Evolutionary conservation across 2,113 vertebrate species (phyloP), one percentile per base, ranked within the genome.

Genomic region (Forbesichthys papilliferus): DNA sequence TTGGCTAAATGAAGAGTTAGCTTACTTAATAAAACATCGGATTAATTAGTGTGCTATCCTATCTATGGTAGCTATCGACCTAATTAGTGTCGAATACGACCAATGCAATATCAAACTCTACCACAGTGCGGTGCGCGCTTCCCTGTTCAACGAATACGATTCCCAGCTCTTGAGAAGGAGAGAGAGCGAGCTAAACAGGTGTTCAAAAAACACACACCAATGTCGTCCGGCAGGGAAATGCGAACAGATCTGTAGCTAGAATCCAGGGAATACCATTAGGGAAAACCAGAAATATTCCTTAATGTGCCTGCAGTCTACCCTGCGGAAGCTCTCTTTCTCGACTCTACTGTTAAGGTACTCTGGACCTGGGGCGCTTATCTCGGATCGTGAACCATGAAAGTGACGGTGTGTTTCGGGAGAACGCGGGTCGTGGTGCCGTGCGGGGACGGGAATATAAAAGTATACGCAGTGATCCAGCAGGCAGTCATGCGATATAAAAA

Each of bases 371-470:
- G 3, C 27, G n/a, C 20, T 9, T 34, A 66, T 46, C 67, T 67
- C 55, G 78, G 77, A 78, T 16, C 60, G 65, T 11, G 63, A 16
- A 61, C 81, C 86, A 94, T 94, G 93, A 94, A 94, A 90, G 93
- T 94, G 78, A 98, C 96, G 70, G 96, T 98, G 89, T 96, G 95
- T 78, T 98, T 98, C 70, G 96, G 95, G 8, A 73, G 95, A 91
- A 98, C 96, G 78, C 92, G 96, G 89, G 96, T 98, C 92, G 96
- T 98, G 87, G 96, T 98, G 75, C 96, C 96, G 80, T 98, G 96
- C 81, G 96, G 96, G 9, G 95, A 96, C 63, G 96, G 96, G 2
- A 94, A 92, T 85, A 93, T 97, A 71, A 94, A 93, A 86, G 95
- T 98, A 71, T 94, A 88, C 87, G 87, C 82, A 47, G 95, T 98